Evolutionary conservation across 2,888 invertebrate species (phyloP), one percentile per base, ranked within the genome.

Genomic region (Macaria liturata): DNA sequence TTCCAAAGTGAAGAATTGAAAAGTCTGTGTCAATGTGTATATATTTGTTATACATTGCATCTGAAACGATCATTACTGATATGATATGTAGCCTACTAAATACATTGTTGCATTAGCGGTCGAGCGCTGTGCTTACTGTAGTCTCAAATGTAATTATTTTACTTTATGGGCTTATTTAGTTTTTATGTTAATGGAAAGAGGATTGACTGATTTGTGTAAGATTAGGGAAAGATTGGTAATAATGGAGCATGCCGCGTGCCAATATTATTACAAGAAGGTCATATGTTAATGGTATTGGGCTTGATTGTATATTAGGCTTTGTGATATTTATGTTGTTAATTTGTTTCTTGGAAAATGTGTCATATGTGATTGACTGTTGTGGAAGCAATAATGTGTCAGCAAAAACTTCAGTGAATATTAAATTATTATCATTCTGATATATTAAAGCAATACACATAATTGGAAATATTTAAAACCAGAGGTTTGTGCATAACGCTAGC

Each of bases 1-100:
- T 88, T 91, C 87, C 88, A 91, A 89, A 89, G 90, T 88, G 87
- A 89, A 85, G 85, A 88, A 88, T 87, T 78, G 83, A 88, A 87
- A 88, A 90, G 90, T 89, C 89, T 90, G 90, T 80, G 81, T 86
- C 82, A 86, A 83, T 85, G 82, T 84, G 81, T 75, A 73, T 75
- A 73, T 83, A 82, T 81, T 81, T 82, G 20, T 77, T 74, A 83
- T 75, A 81, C 79, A 74, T 83, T 76, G 75, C 78, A 78, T 78
- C 83, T 75, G 74, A 80, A 76, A 75, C 70, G 75, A 76, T 76
- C 72, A 80, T 75, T 75, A 75, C 72, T 76, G 77, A 76, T 72
- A 71, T 80, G 20, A 20, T 20, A 20, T 20, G 20, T 78, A 81
- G 73, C 69, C 72, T 71, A 77, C 78, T 75, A 80, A 74, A 77